Evolutionary conservation across 1,140 invertebrate species (phyloP).

Genomic region (Luehdorfia chinensis): DNA sequence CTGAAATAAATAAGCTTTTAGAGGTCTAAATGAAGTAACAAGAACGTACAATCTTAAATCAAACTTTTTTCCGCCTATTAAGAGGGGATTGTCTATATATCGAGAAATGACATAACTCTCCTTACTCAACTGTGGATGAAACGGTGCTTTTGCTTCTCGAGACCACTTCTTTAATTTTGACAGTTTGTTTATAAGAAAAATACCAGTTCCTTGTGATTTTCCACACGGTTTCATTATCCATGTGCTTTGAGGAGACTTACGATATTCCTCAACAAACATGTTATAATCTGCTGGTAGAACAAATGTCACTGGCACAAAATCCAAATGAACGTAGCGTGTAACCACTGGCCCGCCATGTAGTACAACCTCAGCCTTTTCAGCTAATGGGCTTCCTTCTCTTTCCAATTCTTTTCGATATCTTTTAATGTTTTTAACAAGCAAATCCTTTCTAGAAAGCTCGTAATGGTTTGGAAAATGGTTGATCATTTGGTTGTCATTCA

Average conservation of each 20-base stretch:
- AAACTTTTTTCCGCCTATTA: constrained; percentile 93
- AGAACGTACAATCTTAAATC: constrained; percentile 91
- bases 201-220: constrained; percentile 92
- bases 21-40: constrained; percentile 88
- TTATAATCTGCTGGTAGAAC: constrained; percentile 97
- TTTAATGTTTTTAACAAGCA: constrained; percentile 97
- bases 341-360: constrained; percentile 81
- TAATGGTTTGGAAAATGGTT: constrained; percentile 95
- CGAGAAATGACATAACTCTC: constrained; percentile 94
- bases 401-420: constrained; percentile 94
- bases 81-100: constrained; percentile 90
- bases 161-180: constrained; percentile 94
- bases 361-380: constrained; percentile 80
- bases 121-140: constrained; percentile 89
- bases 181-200: constrained; percentile 93
- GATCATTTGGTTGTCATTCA: constrained; percentile 94
- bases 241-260: constrained; percentile 94
- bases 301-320: constrained; percentile 96
- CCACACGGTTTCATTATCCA: constrained; percentile 99
- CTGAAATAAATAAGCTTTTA: constrained; percentile 90
- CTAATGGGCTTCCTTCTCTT: constrained; percentile 91
- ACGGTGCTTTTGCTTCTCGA: constrained; percentile 86
- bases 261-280: constrained; percentile 97
- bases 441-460: constrained; percentile 82
- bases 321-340: constrained; percentile 87